Conservation (phyloP, 2,888 invertebrate species). For the Spicauda simplicius region DNA sequence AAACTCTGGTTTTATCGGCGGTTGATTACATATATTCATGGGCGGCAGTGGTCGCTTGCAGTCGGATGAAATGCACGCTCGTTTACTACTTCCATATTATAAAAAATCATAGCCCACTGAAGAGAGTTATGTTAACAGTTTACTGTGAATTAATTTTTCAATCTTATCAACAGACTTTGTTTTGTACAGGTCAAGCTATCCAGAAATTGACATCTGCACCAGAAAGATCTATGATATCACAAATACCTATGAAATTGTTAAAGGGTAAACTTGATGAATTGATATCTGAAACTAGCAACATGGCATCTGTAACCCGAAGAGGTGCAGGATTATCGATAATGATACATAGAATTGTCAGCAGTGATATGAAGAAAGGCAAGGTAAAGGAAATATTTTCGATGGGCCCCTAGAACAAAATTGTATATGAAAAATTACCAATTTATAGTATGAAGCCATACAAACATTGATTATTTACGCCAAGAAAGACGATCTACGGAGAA, state of each 20-base stretch:
- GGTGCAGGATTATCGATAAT: slow-evolving; percentile 92
- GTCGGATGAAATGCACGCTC: no score
- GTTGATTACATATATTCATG: no score
- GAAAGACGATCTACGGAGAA: no score
- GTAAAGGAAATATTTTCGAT: slow-evolving; percentile 53
- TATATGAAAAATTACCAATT: no score
- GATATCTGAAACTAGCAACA: slow-evolving; percentile 67
- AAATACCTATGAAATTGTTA: slow-evolving; percentile 65
- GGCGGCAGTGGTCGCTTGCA: no score
- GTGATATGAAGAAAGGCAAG: slow-evolving; percentile 85
- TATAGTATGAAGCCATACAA: no score
- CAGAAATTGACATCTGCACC: slow-evolving; percentile 69
- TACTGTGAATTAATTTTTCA: background rate
- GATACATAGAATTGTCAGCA: slow-evolving; percentile 89
- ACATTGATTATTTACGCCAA: no score
- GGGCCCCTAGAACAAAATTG: no score
- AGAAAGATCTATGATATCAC: slow-evolving; percentile 58
- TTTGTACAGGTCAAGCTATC: slow-evolving; percentile 74
- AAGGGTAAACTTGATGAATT: slow-evolving; percentile 74
- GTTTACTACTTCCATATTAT: no score
- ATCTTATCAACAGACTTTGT: background rate
- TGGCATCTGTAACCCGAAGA: slow-evolving; percentile 87
- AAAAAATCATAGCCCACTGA: no score
- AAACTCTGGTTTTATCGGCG: no score
- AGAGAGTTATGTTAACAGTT: no score